Evolutionary conservation across 2,797 vertebrate species (phyloP).

Genomic region (Sebastes matsubarae): DNA sequence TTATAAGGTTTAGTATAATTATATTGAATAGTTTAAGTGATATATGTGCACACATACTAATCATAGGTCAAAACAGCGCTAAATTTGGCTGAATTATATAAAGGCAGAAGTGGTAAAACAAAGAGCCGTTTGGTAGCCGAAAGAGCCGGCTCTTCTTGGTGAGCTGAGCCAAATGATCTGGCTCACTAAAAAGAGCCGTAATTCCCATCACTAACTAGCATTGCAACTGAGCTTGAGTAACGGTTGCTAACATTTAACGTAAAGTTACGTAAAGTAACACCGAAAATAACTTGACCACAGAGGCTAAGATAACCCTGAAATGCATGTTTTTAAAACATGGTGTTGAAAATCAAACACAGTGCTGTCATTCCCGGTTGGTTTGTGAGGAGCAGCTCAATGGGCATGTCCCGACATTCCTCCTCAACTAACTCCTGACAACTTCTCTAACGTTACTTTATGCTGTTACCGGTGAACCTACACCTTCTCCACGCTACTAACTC

Average conservation of each 20-base stretch:
- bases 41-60: too few species aligned
- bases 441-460: not conserved
- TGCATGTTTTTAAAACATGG: too few species aligned
- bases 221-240: not conserved
- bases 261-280: not conserved
- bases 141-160: too few species aligned
- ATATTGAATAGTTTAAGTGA: too few species aligned
- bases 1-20: too few species aligned
- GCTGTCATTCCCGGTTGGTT: conserved; percentile 47
- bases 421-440: not conserved
- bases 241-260: not conserved
- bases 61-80: too few species aligned
- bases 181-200: too few species aligned
- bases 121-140: too few species aligned
- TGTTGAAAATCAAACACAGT: not conserved
- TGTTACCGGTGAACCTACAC: not conserved
- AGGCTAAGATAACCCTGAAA: not conserved
- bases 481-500: not conserved
- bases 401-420: conserved; percentile 76
- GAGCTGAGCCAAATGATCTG: too few species aligned
- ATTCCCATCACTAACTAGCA: not conserved
- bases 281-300: not conserved
- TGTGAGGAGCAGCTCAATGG: conserved; percentile 35
- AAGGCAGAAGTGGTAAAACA: too few species aligned
- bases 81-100: too few species aligned